These are phyloP conservation scores for Acrossocheilus fasciatus DNA, from an alignment of 2,797 vertebrate genomes.

Conservation along the genomic window DNA sequence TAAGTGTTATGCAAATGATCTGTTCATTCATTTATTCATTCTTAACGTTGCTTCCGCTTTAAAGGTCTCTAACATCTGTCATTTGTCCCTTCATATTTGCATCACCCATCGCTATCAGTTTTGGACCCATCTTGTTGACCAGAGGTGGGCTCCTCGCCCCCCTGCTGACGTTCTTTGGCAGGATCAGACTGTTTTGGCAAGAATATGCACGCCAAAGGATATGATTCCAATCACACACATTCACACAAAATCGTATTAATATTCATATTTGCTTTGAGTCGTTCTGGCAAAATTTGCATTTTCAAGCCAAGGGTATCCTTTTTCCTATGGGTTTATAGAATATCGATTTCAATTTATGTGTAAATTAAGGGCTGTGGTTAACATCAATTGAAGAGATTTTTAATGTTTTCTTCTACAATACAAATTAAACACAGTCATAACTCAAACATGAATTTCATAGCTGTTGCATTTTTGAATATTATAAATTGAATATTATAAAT, in stretches of 20 bases:
- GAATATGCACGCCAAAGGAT: neutral
- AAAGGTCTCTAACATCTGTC: neutral
- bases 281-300: neutral
- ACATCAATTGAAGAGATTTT: neutral
- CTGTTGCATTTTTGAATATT: neutral
- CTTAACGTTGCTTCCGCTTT: neutral
- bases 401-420: neutral
- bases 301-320: neutral
- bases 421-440: neutral
- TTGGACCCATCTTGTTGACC: neutral
- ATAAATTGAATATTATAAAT: too few species aligned
- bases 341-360: neutral
- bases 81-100: neutral
- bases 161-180: neutral
- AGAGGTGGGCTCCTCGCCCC: neutral
- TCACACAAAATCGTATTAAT: neutral
- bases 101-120: neutral
- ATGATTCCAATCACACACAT: neutral
- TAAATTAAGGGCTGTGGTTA: constrained; percentile 2
- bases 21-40: neutral
- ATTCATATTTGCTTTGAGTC: neutral
- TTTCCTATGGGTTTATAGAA: neutral
- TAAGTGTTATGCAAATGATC: neutral
- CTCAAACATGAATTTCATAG: neutral
- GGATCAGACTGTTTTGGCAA: neutral